Evolutionary conservation across 2,113 vertebrate species (phyloP), one percentile per base, ranked within the genome.

Genomic region (Vidua chalybeata): DNA sequence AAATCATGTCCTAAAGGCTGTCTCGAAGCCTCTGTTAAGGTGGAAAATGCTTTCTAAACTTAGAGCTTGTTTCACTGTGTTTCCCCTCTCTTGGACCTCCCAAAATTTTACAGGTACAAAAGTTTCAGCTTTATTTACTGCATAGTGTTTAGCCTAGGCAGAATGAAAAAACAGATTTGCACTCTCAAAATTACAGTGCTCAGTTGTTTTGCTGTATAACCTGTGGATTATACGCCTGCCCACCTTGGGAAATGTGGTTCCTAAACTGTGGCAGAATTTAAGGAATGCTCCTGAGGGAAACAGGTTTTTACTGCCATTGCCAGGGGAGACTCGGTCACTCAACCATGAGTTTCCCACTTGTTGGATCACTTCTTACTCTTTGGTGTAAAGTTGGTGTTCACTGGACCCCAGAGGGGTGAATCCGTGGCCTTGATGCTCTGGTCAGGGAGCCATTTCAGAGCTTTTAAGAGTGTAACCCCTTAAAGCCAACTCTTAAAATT

Each of bases 1-100:
- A 80, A 90, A 88, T 88, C 68, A 18, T 33, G 19, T 54, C 62
- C 87, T 69, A 82, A 84, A 89, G 72, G 35, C 61, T 78, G 78
- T 33, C 71, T 77, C 4, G 1, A 48, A 95, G 51, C 27, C 84
- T 83, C n/a, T 43, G 14, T 59, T 61, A 83, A 85, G 78, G 75
- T 93, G 45, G 89, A 80, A 88, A 80, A 74, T 0, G 1, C 39
- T 72, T 83, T 66, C 59, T 48, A 6, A 83, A 71, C 39, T 83
- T 74, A 7, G 33, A 93, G 45, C 26, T 78, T 49, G 26, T 68
- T 89, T 66, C 6, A 0, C 21, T 15, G 11, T 15, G 21, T 48
- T 54, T 58, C 27, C 64, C 21, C 17, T 30, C 11, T 63, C 71
- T 31, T 59, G 48, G 83, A 39, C 69, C 7, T 0, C 45, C 72